phyloP scores from a whole-genome alignment of 53 echinoderm and acorn worm genomes.

The Stichopus horrens region DNA sequence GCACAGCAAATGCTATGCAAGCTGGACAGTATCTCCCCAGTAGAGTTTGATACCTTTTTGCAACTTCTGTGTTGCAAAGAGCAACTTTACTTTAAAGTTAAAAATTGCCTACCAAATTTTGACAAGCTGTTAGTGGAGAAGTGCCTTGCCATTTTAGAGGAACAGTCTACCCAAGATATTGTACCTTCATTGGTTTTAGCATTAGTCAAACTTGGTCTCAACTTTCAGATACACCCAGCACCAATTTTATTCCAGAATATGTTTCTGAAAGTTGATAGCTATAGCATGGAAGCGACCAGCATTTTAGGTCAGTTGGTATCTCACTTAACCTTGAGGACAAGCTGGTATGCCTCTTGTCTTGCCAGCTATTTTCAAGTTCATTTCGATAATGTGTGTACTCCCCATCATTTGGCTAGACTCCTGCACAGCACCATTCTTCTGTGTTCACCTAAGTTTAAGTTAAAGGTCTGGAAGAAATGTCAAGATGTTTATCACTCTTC shows the following conservation, averaged over 20 bases:
- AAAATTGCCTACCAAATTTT: slow-evolving; percentile 1
- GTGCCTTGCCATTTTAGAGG: neutral
- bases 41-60: neutral
- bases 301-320: slow-evolving; percentile 11
- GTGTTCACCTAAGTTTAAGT: neutral
- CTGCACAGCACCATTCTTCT: slow-evolving; percentile 3
- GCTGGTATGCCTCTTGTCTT: slow-evolving; percentile 15
- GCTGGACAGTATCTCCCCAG: neutral
- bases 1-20: neutral
- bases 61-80: neutral
- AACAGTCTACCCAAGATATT: neutral
- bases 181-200: slow-evolving; percentile 2
- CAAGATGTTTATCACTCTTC: neutral
- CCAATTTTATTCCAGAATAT: slow-evolving; percentile 14
- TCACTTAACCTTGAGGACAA: neutral
- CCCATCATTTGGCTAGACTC: neutral
- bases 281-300: neutral
- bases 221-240: slow-evolving; percentile 14
- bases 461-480: neutral
- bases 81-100: neutral
- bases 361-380: neutral
- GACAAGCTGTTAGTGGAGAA: neutral
- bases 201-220: slow-evolving; percentile 2
- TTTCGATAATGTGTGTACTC: neutral
- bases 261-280: neutral